A percentile compares a stretch with the other conserved stretches of the same genome.
Evolutionary conservation across 2,888 invertebrate genomes (phyloP).

Genomic region (Eutolmus rufibarbis): DNA sequence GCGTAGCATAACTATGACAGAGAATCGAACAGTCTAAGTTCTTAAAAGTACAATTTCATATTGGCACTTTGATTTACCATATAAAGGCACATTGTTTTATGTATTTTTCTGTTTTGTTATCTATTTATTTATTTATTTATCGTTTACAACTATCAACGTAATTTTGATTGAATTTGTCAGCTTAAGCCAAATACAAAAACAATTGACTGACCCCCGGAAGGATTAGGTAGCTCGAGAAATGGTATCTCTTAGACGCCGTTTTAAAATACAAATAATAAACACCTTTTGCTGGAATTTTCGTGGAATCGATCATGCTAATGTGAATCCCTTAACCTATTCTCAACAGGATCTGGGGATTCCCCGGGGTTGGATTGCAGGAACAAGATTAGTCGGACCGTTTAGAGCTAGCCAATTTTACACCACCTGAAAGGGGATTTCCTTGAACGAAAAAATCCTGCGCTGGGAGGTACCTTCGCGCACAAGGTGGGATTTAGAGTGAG

Average conservation of each 20-base stretch:
- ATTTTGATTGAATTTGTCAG: neutral
- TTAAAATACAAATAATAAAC: neutral
- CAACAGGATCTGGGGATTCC: neutral
- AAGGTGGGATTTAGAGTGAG: neutral
- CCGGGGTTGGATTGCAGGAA: neutral
- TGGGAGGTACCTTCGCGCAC: neutral
- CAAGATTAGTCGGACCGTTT: neutral
- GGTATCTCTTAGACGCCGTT: neutral
- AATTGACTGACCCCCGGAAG: neutral
- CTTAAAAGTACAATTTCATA: conserved; percentile 24
- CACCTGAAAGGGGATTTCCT: neutral
- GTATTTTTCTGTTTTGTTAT: neutral
- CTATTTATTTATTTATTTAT: neutral
- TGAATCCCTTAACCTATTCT: neutral
- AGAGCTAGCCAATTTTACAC: neutral
- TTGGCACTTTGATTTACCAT: conserved; percentile 41
- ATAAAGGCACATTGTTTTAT: conserved; percentile 37
- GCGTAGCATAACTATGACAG: neutral
- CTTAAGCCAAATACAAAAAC: neutral
- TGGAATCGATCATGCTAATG: neutral
- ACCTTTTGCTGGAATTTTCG: neutral
- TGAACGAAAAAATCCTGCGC: neutral
- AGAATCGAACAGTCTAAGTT: conserved; percentile 18
- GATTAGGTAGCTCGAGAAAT: neutral
- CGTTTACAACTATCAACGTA: conserved; percentile 6